Base-by-base conservation (phyloP, 1,140 invertebrate species). In the Pogonognathellus flavescens region DNA sequence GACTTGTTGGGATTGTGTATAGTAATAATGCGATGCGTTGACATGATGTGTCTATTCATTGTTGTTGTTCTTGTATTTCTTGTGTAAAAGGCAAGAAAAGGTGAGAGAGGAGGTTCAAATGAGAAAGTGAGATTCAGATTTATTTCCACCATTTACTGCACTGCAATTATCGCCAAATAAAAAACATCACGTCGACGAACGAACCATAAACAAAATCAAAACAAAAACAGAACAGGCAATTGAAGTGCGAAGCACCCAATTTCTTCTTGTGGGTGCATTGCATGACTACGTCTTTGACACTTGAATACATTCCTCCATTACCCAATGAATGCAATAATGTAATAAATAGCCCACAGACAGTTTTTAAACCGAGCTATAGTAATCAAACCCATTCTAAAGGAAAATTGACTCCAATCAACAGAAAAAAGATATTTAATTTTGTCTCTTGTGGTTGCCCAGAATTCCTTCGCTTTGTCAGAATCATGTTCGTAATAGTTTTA, bases 341-440 rank as follows among this genome's bases (percentile, higher is more conserved):
- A 41, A 41, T 41, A 41, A 41, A 72, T 41, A 72, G 66, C 66
- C 66, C 66, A 72, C 66, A 72, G 66, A 72, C 11, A 72, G 31
- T 3, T 41, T 41, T 41, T 41, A 41, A 41, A 41, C 31, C 31
- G 6, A 62, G 20, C 60, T 11, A 8, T 2, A 11, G 18, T 9
- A 14, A 14, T 14, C 52, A 53, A 55, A 9, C 16, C 11, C 53
- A 14, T 55, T 11, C 9, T 16, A 14, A 16, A 14, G 53, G 53
- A 11, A 72, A 72, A 72, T 41, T 72, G 31, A 41, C 25, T 49
- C 25, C 41, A 72, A 72, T 72, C 66, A 72, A 41, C 25, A 72
- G 66, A 72, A 72, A 72, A 72, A 72, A 41, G 66, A 72, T 72
- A 72, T 72, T 72, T 72, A 72, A 72, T 72, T 41, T 72, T 72